Conservation (phyloP, 2,113 vertebrate species). For the Opisthocomus hoazin region DNA sequence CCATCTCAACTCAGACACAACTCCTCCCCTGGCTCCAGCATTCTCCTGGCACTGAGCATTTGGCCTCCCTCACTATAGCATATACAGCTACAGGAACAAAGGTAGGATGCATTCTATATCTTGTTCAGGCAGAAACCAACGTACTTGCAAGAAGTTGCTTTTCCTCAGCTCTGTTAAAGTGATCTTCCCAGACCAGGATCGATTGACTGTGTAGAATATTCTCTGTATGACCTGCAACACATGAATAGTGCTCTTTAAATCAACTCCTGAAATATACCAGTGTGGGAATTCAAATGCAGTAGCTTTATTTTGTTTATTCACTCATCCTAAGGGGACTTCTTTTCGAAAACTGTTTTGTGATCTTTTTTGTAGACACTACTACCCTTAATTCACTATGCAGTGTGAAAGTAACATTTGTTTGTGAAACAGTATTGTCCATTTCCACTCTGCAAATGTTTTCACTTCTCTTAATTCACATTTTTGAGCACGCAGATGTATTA, state of each 20-base stretch:
- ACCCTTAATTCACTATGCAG: background rate
- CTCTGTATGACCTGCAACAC: slow-evolving; percentile 91
- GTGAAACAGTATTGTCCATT: background rate
- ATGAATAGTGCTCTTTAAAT: background rate
- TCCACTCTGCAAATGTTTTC: background rate
- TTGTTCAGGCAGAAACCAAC: background rate
- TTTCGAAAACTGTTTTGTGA: background rate
- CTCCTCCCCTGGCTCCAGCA: background rate
- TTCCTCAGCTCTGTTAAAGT: slow-evolving; percentile 90
- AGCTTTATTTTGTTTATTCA: background rate
- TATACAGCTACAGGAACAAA: background rate
- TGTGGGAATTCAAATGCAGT: background rate
- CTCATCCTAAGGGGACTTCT: background rate
- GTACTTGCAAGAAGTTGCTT: slow-evolving; percentile 97
- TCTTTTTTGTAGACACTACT: background rate
- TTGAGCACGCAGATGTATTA: background rate
- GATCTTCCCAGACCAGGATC: slow-evolving; percentile 96
- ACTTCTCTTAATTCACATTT: background rate
- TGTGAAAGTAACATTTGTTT: background rate
- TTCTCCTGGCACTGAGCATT: background rate
- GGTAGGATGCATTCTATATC: background rate
- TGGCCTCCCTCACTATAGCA: background rate
- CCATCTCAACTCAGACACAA: background rate
- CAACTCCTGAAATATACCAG: background rate
- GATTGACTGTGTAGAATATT: slow-evolving; percentile 98